Conservation (phyloP, 1,140 invertebrate genomes). For the Drosophila mojavensis region DNA sequence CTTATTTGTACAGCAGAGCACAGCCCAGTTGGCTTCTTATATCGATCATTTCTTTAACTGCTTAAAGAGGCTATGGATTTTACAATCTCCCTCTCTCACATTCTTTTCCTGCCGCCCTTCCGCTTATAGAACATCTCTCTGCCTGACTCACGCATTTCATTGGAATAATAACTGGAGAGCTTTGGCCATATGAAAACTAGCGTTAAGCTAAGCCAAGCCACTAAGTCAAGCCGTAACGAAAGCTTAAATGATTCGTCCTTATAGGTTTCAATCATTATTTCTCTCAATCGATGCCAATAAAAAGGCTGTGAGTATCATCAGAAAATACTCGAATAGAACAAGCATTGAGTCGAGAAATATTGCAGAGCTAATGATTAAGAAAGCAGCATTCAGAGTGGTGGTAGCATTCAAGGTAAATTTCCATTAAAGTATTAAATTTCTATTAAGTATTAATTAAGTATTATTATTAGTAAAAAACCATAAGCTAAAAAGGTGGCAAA, state of each 20-base stretch:
- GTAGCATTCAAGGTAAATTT: too few relatives aligned
- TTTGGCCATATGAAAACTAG: constrained; percentile 2
- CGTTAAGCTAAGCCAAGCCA: neutral
- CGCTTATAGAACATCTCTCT: neutral
- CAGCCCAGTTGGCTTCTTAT: too few relatives aligned
- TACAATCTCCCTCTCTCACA: neutral
- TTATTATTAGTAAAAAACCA: too few relatives aligned
- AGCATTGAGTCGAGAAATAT: neutral
- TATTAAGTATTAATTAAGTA: too few relatives aligned
- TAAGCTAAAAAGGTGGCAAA: too few relatives aligned
- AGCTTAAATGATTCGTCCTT: neutral
- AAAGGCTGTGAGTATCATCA: neutral
- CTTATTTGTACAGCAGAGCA: too few relatives aligned
- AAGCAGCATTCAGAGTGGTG: too few relatives aligned
- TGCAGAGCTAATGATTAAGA: too few relatives aligned
- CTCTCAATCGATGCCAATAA: neutral
- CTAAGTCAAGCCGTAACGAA: neutral
- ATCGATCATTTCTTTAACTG: too few relatives aligned
- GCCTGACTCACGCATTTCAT: constrained; percentile 15
- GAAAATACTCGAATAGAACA: too few relatives aligned
- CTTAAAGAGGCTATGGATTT: too few relatives aligned
- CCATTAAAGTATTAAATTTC: too few relatives aligned
- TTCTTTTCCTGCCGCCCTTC: neutral
- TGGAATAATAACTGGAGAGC: constrained; percentile 5
- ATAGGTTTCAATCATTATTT: neutral